phyloP scores from a whole-genome alignment of 2,797 vertebrate genomes.

The Xenentodon cancila region DNA sequence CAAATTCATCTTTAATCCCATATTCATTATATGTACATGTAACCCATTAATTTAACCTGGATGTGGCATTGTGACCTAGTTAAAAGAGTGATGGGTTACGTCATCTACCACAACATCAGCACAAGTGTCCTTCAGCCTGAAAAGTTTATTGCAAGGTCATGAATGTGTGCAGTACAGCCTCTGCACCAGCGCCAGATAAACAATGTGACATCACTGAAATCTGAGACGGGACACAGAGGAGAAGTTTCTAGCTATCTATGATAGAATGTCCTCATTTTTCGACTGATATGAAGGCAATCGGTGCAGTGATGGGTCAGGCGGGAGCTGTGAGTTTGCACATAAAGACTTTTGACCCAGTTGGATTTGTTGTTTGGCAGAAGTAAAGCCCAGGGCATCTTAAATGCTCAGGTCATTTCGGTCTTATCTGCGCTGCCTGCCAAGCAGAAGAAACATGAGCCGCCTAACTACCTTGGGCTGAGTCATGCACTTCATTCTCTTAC shows the following conservation, averaged over 20 bases:
- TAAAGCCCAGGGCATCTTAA: constrained; percentile 46
- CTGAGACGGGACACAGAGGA: constrained; percentile 33
- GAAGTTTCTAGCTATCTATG: not conserved
- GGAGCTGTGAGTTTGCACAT: constrained; percentile 31
- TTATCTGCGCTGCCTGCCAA: constrained; percentile 61
- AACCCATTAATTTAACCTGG: not conserved
- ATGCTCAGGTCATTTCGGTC: constrained; percentile 56
- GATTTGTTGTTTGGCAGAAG: constrained; percentile 40
- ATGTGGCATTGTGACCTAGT: not conserved
- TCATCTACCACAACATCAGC: not conserved
- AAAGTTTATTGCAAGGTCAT: not conserved
- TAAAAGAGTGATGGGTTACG: constrained; percentile 1
- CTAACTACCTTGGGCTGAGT: constrained; percentile 67
- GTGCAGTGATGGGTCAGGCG: constrained; percentile 31
- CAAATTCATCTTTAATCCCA: not conserved
- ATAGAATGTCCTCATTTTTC: not conserved
- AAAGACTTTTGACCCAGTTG: constrained; percentile 27
- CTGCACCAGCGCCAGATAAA: constrained; percentile 5
- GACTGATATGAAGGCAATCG: constrained; percentile 4
- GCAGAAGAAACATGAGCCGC: constrained; percentile 67
- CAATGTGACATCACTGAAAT: constrained; percentile 47
- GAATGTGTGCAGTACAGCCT: constrained; percentile 13
- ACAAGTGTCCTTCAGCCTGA: constrained; percentile 5
- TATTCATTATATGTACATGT: not conserved
- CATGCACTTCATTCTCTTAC: constrained; percentile 58